Evolutionary conservation across 2,888 invertebrate species (phyloP).

Genomic region (Pterostichus madidus): DNA sequence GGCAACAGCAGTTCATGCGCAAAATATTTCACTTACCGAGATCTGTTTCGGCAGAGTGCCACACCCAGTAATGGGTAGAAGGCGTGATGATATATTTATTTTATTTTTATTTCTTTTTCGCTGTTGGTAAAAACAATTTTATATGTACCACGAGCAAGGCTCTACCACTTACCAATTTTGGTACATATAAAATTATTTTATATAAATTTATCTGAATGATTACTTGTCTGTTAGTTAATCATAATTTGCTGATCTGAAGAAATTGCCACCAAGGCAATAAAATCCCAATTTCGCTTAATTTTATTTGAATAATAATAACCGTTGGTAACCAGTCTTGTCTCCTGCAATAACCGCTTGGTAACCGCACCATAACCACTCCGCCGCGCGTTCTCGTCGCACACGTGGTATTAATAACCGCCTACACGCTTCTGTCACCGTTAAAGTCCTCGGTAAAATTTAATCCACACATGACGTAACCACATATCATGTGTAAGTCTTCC

Average conservation of each 20-base stretch:
- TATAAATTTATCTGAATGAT: background rate
- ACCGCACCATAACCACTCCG: constrained; percentile 17
- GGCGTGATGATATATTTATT: too few relatives aligned
- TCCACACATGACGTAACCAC: constrained; percentile 64
- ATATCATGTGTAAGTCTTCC: constrained; percentile 65
- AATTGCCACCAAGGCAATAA: background rate
- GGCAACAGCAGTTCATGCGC: too few relatives aligned
- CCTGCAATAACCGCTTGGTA: background rate
- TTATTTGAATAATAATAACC: background rate
- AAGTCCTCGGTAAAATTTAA: constrained; percentile 64
- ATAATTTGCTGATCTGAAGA: background rate
- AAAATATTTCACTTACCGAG: too few relatives aligned
- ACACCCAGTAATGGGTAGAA: too few relatives aligned
- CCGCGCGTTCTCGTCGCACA: constrained; percentile 24
- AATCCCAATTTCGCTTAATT: constrained; percentile 1
- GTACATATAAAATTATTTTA: background rate
- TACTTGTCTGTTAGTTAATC: background rate
- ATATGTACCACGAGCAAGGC: too few relatives aligned
- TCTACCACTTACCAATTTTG: too few relatives aligned
- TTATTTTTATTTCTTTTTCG: too few relatives aligned
- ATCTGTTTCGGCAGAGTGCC: too few relatives aligned
- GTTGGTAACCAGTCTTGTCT: background rate
- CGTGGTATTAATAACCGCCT: constrained; percentile 61
- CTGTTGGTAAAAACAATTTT: too few relatives aligned
- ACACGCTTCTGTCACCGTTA: constrained; percentile 58